phyloP scores from a whole-genome alignment of 2,888 invertebrate genomes.

The Luperina nickerlii region DNA sequence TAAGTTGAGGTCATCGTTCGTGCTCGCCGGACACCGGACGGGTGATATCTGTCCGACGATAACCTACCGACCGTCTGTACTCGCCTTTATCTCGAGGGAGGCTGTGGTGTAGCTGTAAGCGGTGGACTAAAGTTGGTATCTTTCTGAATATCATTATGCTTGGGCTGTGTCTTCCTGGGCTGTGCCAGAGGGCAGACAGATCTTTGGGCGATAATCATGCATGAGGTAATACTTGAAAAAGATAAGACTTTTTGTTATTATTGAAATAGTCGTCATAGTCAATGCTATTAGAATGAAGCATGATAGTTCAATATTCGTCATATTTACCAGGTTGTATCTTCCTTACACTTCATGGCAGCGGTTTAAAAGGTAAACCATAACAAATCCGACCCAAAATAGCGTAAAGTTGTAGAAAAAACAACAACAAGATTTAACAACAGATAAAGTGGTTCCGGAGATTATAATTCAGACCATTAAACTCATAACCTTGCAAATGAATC shows the following conservation, averaged over 20 bases:
- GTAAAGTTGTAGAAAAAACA: not conserved
- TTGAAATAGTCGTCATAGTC: not conserved
- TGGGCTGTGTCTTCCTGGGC: not conserved
- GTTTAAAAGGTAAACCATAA: not conserved
- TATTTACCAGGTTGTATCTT: not conserved
- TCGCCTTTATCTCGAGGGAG: slow-evolving; percentile 60
- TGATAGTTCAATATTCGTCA: not conserved
- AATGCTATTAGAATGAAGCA: not conserved
- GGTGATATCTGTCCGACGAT: slow-evolving; percentile 71
- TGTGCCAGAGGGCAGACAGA: not conserved
- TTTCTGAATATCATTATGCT: not conserved
- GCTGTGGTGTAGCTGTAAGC: slow-evolving; percentile 49
- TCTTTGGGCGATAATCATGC: not conserved
- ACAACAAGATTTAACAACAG: not conserved
- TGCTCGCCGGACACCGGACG: slow-evolving; percentile 71
- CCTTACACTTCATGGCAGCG: not conserved
- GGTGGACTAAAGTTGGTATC: not conserved
- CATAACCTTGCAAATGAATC: slow-evolving; percentile 39
- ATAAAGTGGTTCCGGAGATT: slow-evolving; percentile 17
- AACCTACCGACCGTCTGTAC: slow-evolving; percentile 72
- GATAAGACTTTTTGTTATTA: not conserved
- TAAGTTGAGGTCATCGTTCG: slow-evolving; percentile 70
- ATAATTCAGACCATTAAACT: slow-evolving; percentile 11
- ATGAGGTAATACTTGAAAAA: not conserved
- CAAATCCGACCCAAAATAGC: not conserved